Evolutionary conservation across 2,113 vertebrate species (phyloP), one percentile per base, ranked within the genome.

Genomic region (Scophthalmus maximus): DNA sequence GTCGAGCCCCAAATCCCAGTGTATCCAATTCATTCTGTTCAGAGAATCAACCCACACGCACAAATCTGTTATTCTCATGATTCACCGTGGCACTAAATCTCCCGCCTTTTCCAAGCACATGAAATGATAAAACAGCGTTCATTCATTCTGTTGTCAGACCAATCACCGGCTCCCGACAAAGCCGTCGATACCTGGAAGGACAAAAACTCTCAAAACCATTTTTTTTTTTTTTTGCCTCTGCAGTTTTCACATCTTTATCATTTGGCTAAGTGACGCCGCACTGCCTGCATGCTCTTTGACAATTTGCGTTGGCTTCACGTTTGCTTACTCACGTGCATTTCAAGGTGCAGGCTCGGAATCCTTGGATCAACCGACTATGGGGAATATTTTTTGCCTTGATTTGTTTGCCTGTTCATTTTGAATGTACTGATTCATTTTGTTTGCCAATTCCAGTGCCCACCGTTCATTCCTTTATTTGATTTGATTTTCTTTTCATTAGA

Each of bases 401-500:
- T 89, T 83, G 34, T 85, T 84, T 85, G 73, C 76, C 34, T 78
- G 38, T 84, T 88, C 56, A 78, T 88, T 90, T 87, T 77, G 34
- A 88, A 82, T 85, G 82, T 85, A 82, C 38, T 87, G 69, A 78
- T 86, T 87, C 55, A 62, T 92, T 90, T 92, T 90, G 77, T 89
- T 85, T 88, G 82, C 68, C 82, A 76, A 75, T 74, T 84, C 87
- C 69, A 81, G 78, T 86, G 76, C 69, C 87, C 85, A 83, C 84
- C 87, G 55, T 88, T 89, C 80, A 90, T 90, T 88, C 71, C 26
- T 90, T 90, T 52, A 85, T 89, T 91, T 90, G 82, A 91, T 90
- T 92, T 93, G 87, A 87, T 90, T 91, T 91, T n/a, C 83, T 91
- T 91, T 92, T 92, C 73, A 90, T 92, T 91, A 91, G 89, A 90